phyloP scores from a whole-genome alignment of 2,113 vertebrate species.

The Engystomops pustulosus region DNA sequence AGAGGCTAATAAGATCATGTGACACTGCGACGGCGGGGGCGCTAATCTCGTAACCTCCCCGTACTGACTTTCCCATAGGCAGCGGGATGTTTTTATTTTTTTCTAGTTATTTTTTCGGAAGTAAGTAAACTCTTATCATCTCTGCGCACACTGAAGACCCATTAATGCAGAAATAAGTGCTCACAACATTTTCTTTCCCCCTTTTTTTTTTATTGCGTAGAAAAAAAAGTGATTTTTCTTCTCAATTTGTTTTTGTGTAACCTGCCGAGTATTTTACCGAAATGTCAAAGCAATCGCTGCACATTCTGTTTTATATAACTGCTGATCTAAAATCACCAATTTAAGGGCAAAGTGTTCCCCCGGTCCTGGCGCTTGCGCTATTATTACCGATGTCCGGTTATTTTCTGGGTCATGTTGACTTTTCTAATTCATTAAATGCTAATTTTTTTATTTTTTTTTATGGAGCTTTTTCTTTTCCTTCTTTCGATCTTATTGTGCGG shows the following conservation, averaged over 20 bases:
- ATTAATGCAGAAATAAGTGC: conserved; percentile 41
- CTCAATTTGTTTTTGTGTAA: conserved; percentile 1
- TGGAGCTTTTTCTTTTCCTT: no score
- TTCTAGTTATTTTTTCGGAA: conserved; percentile 66
- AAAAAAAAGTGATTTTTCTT: conserved; percentile 7
- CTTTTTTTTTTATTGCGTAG: not conserved
- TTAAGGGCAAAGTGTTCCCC: not conserved
- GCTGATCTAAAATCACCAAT: not conserved
- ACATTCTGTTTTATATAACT: not conserved
- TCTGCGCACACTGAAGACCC: conserved; percentile 59
- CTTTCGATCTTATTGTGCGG: no score
- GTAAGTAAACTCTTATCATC: conserved; percentile 69
- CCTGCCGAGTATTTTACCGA: not conserved
- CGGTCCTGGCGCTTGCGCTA: not conserved
- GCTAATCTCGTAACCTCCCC: conserved; percentile 72
- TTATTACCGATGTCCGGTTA: conserved; percentile 34
- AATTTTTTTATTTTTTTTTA: not conserved
- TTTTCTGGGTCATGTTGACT: conserved; percentile 12
- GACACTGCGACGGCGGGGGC: conserved; percentile 71
- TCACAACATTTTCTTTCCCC: not conserved
- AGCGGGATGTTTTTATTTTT: conserved; percentile 66
- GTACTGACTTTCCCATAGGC: conserved; percentile 65
- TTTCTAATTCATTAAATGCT: not conserved
- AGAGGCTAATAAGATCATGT: conserved; percentile 72
- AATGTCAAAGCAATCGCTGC: conserved; percentile 20